phyloP scores from a whole-genome alignment of 2,113 vertebrate species.

The Apeltes quadracus region DNA sequence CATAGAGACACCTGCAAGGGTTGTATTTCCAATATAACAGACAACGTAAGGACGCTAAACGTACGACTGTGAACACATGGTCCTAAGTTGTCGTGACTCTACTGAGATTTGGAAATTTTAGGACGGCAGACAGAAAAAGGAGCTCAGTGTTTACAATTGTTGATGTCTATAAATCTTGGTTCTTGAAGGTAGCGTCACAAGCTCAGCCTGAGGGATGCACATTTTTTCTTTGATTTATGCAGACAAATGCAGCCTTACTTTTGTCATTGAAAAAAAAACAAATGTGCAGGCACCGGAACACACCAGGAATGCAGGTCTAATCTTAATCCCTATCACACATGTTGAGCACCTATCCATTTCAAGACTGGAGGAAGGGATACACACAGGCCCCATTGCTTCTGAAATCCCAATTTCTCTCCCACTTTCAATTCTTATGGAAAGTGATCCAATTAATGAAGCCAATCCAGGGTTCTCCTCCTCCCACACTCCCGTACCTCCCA shows the following conservation, averaged over 20 bases:
- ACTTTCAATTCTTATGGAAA: conserved; percentile 20
- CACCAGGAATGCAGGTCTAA: conserved; percentile 54
- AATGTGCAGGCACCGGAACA: conserved; percentile 32
- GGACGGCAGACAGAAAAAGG: conserved; percentile 14
- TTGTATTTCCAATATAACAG: background rate
- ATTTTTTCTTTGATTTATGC: conserved; percentile 18
- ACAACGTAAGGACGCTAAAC: background rate
- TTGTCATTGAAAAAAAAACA: conserved; percentile 43
- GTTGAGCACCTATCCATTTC: conserved; percentile 39
- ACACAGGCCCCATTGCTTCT: conserved; percentile 8
- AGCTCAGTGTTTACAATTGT: conserved; percentile 10
- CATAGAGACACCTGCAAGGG: background rate
- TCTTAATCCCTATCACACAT: conserved; percentile 46
- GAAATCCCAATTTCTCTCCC: conserved; percentile 5
- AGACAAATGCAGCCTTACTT: background rate
- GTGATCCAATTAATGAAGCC: conserved; percentile 13
- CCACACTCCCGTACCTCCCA: conserved; percentile 23
- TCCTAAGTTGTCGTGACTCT: conserved; percentile 3
- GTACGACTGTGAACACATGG: background rate
- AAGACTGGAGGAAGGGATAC: conserved; percentile 9
- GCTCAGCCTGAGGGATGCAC: conserved; percentile 13
- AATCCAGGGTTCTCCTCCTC: conserved; percentile 24
- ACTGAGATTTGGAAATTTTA: conserved; percentile 19
- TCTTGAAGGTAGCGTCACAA: conserved; percentile 17
- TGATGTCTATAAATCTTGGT: conserved; percentile 28